These are phyloP conservation scores for Diplodus puntazzo DNA, from an alignment of 2,797 vertebrate genomes.

Conservation along the genomic window DNA sequence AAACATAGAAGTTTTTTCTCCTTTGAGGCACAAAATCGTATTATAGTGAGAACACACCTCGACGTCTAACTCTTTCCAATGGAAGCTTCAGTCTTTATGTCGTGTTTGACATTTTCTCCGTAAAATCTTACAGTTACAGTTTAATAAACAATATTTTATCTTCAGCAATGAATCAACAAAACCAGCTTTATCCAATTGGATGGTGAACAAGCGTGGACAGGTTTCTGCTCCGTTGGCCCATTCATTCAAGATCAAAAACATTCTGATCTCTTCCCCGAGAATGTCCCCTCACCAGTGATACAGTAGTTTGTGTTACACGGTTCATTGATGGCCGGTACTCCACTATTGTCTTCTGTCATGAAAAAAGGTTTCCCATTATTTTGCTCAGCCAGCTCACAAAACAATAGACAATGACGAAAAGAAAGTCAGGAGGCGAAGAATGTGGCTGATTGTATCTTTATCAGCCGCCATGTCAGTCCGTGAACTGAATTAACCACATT, in stretches of 20 bases:
- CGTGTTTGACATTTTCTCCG: not conserved
- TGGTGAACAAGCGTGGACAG: not conserved
- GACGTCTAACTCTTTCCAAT: not conserved
- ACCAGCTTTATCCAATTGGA: not conserved
- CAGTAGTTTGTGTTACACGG: not conserved
- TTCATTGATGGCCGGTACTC: slow-evolving; percentile 1
- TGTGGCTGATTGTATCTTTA: slow-evolving; percentile 73
- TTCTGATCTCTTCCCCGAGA: not conserved
- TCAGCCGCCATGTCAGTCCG: slow-evolving; percentile 36
- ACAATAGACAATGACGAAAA: slow-evolving; percentile 71
- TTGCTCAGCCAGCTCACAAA: not conserved
- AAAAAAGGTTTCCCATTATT: slow-evolving; percentile 40
- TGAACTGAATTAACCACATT: slow-evolving; percentile 63
- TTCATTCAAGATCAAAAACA: not conserved
- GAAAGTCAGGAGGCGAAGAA: slow-evolving; percentile 65
- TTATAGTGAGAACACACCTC: not conserved
- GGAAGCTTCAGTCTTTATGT: not conserved
- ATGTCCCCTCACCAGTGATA: not conserved
- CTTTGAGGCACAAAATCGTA: slow-evolving; percentile 15
- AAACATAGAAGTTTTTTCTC: slow-evolving; percentile 12
- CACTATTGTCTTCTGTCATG: slow-evolving; percentile 26
- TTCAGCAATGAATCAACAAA: not conserved
- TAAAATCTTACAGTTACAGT: not conserved
- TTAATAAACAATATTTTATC: not conserved
- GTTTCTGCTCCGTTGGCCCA: slow-evolving; percentile 8